phyloP scores from a whole-genome alignment of 2,113 vertebrate genomes.

The Psilopsiagon aymara region DNA sequence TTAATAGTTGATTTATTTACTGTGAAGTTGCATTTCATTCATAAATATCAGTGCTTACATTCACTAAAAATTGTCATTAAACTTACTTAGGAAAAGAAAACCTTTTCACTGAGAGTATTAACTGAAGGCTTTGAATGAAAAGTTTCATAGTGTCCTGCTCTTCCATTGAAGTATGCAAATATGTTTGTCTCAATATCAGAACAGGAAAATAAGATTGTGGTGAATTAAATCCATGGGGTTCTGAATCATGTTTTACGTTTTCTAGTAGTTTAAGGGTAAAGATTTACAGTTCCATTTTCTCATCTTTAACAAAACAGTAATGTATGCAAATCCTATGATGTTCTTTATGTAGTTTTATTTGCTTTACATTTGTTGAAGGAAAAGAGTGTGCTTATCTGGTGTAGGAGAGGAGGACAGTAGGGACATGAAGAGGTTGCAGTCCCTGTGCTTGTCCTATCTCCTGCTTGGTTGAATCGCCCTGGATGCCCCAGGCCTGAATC shows the following conservation, averaged over 20 bases:
- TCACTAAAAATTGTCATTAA: not conserved
- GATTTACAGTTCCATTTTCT: not conserved
- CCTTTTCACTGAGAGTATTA: not conserved
- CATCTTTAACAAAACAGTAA: not conserved
- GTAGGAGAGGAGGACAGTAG: not conserved
- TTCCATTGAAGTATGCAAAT: not conserved
- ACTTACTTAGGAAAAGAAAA: not conserved
- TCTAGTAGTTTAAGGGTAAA: not conserved
- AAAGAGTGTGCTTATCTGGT: rapidly evolving
- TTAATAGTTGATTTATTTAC: not conserved
- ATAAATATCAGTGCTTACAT: not conserved
- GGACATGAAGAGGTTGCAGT: not conserved
- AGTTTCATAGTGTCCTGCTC: not conserved
- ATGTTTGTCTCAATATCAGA: not conserved
- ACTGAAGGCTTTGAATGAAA: not conserved
- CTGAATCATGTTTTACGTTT: not conserved
- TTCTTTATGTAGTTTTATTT: not conserved
- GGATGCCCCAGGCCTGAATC: not conserved
- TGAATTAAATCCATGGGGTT: not conserved
- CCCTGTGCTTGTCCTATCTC: not conserved
- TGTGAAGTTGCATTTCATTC: not conserved
- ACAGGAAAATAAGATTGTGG: not conserved
- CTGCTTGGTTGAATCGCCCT: rapidly evolving
- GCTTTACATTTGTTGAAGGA: not conserved
- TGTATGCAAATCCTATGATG: rapidly evolving